Conservation (phyloP, 2,113 vertebrate species). For the Ptilonorhynchus violaceus region DNA sequence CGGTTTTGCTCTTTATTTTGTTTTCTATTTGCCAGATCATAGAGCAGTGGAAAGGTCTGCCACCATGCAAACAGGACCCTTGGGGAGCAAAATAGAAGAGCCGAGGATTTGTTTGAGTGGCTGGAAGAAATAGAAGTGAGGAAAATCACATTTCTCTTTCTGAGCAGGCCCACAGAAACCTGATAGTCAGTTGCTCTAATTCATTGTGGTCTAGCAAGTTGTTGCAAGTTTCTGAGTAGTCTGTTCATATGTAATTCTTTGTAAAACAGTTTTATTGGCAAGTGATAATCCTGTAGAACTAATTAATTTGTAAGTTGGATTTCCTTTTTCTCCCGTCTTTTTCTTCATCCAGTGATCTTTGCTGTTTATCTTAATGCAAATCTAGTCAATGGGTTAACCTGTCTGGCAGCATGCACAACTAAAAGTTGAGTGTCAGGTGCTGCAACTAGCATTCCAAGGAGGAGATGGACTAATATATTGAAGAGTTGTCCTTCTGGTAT, state of each 20-base stretch:
- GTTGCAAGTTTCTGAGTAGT: slow-evolving; percentile 15
- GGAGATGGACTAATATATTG: not conserved
- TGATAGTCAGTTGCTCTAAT: not conserved
- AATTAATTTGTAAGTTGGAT: slow-evolving; percentile 3
- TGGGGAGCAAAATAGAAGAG: not conserved
- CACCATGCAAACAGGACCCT: not conserved
- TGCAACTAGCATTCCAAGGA: not conserved
- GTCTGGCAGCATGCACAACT: not conserved
- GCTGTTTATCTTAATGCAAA: not conserved
- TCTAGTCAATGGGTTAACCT: not conserved
- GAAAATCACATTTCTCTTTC: slow-evolving; percentile 40
- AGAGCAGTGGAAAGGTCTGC: not conserved
- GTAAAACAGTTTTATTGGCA: not conserved
- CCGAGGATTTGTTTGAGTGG: not conserved
- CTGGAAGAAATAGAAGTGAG: not conserved
- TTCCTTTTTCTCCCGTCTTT: not conserved
- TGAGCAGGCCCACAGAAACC: not conserved
- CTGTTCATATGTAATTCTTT: not conserved
- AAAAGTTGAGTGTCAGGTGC: not conserved
- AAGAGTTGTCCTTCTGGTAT: not conserved
- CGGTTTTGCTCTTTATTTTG: not conserved
- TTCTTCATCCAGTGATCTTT: not conserved
- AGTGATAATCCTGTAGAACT: not conserved
- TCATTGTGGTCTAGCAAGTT: slow-evolving; percentile 8
- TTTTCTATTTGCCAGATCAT: not conserved